Evolutionary conservation across 2,113 vertebrate genomes (phyloP).

Genomic region (Anolis sagrei): DNA sequence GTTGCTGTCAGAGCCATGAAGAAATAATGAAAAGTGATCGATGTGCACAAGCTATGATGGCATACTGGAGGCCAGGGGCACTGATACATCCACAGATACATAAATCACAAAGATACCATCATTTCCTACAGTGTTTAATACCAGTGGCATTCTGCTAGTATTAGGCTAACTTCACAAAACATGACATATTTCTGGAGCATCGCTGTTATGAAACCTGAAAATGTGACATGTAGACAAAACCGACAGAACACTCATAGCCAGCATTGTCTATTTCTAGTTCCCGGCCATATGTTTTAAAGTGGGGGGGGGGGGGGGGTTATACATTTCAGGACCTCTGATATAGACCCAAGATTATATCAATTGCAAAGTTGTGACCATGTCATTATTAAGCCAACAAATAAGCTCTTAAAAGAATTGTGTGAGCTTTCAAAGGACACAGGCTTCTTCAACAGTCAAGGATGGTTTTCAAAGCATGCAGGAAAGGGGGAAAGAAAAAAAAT

Average conservation of each 20-base stretch:
- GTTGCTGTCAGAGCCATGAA: not conserved
- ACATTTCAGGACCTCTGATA: too few relatives aligned
- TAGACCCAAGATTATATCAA: too few relatives aligned
- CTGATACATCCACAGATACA: not conserved
- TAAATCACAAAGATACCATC: not conserved
- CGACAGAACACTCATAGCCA: not conserved
- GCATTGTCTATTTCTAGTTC: not conserved
- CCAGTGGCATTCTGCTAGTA: not conserved
- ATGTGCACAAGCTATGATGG: constrained; percentile 5
- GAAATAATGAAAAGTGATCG: constrained; percentile 8
- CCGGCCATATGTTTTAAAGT: too few relatives aligned
- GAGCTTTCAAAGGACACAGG: too few relatives aligned
- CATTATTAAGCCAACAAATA: too few relatives aligned
- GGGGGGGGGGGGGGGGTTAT: too few relatives aligned
- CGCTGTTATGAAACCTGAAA: not conserved
- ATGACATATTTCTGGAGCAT: not conserved
- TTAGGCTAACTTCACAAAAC: not conserved
- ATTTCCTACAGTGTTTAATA: not conserved
- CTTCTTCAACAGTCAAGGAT: too few relatives aligned
- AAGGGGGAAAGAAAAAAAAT: too few relatives aligned
- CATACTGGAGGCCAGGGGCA: not conserved
- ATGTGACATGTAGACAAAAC: not conserved
- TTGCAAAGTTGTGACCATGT: too few relatives aligned
- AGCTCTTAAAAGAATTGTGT: too few relatives aligned
- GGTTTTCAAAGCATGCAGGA: too few relatives aligned